Percentiles rank a stretch among this genome's conserved stretches.
Evolutionary conservation across 2,888 invertebrate species (phyloP).

Genomic region (Oasisia sp.): DNA sequence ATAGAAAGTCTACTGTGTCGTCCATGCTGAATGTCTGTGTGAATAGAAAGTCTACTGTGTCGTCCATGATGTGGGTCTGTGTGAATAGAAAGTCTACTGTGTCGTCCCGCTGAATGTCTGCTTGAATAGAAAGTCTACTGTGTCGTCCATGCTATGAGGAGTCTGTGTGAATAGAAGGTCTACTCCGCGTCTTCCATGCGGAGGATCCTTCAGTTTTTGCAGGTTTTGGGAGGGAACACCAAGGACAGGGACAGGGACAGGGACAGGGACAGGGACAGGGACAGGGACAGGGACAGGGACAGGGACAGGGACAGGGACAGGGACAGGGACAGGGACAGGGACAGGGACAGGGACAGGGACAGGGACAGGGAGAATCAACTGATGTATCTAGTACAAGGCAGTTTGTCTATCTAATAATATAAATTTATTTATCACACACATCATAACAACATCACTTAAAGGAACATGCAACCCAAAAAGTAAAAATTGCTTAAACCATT

Average conservation of each 20-base stretch:
- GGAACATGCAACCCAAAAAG: slow-evolving; percentile 17
- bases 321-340: slow-evolving; percentile 82
- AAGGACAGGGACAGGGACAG: slow-evolving; percentile 82
- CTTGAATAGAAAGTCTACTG: background rate
- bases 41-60: background rate
- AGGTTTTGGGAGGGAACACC: slow-evolving; percentile 57
- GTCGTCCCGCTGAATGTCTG: background rate
- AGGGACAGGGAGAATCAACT: background rate
- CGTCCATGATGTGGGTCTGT: background rate
- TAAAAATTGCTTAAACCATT: too few relatives aligned
- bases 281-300: background rate
- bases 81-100: background rate
- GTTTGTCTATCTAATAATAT: background rate
- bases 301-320: slow-evolving; percentile 80
- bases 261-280: background rate
- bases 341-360: slow-evolving; percentile 73
- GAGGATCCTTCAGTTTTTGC: slow-evolving; percentile 53
- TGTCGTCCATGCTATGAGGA: background rate
- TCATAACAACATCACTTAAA: too few relatives aligned
- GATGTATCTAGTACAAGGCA: background rate
- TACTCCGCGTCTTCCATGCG: slow-evolving; percentile 38
- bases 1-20: slow-evolving; percentile 33
- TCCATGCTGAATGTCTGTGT: slow-evolving; percentile 46
- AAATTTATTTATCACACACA: too few relatives aligned
- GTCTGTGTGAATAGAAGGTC: background rate